These are phyloP conservation scores for Apodemus agrarius DNA, from an alignment of 2,797 vertebrate genomes.

Conservation along the genomic window DNA sequence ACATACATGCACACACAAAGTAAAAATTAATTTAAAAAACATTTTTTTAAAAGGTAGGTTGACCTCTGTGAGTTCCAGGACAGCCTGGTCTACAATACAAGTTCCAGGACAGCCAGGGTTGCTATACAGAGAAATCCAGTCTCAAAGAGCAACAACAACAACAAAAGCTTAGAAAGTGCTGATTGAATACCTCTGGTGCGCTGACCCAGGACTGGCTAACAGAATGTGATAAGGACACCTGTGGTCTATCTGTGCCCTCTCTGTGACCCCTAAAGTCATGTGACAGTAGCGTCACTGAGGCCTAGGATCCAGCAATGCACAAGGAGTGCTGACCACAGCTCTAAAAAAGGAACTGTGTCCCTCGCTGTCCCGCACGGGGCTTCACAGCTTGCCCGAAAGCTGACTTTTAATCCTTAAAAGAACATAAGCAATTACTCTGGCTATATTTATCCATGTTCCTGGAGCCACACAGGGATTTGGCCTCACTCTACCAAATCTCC, in stretches of 20 bases:
- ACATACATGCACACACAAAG: no score
- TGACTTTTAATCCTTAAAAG: constrained; percentile 82
- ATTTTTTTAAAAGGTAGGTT: neutral
- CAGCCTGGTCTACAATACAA: neutral
- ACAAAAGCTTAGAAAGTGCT: neutral
- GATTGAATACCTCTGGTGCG: neutral
- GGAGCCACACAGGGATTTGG: constrained; percentile 81
- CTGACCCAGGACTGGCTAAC: neutral
- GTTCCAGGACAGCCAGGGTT: neutral
- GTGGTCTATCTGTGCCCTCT: neutral
- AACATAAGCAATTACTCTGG: constrained; percentile 73
- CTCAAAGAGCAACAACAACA: neutral
- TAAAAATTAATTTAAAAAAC: no score
- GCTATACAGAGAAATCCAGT: neutral
- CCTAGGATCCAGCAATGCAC: constrained; percentile 23
- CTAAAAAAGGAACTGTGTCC: constrained; percentile 78
- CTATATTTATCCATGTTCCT: constrained; percentile 80
- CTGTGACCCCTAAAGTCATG: neutral
- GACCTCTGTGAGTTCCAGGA: neutral
- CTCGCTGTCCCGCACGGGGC: constrained; percentile 73
- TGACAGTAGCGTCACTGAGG: neutral
- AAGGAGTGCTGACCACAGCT: constrained; percentile 57
- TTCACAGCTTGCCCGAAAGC: constrained; percentile 79
- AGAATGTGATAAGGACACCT: neutral
- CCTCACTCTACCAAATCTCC: constrained; percentile 71